Conservation (phyloP, 2,888 invertebrate species). For the Clepsis dumicolana region DNA sequence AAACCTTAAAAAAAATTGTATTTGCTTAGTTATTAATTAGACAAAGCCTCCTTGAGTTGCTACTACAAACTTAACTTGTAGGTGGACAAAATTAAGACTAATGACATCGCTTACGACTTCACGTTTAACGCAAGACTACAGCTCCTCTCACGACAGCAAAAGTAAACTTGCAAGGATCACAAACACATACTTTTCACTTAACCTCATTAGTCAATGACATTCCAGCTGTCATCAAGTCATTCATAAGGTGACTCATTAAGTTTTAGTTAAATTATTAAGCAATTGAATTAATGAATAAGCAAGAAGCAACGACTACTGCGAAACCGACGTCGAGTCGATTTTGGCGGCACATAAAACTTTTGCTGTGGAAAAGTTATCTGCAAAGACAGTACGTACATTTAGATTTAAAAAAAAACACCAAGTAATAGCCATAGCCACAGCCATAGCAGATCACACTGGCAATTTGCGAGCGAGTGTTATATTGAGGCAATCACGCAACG, state of each 20-base stretch:
- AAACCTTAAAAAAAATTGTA: slow-evolving; percentile 36
- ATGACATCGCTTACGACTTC: not conserved
- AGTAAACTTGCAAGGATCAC: not conserved
- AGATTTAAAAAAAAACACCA: too few relatives aligned
- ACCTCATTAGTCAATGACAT: slow-evolving; percentile 4
- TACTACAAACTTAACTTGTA: not conserved
- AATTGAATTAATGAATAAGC: slow-evolving; percentile 3
- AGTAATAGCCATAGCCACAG: too few relatives aligned
- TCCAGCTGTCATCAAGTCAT: not conserved
- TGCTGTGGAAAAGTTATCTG: slow-evolving; percentile 75
- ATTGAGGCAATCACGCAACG: too few relatives aligned
- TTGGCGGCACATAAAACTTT: slow-evolving; percentile 57
- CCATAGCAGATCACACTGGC: too few relatives aligned
- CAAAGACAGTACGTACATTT: slow-evolving; percentile 68
- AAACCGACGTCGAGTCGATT: slow-evolving; percentile 47
- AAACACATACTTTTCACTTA: not conserved
- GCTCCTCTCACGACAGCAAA: slow-evolving; percentile 9
- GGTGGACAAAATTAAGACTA: not conserved
- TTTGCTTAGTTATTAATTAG: slow-evolving; percentile 1
- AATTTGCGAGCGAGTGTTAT: too few relatives aligned
- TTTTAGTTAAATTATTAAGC: slow-evolving; percentile 2
- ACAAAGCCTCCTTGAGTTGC: slow-evolving; percentile 26
- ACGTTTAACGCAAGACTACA: not conserved
- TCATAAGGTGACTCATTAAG: slow-evolving; percentile 2
- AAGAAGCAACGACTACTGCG: not conserved